Evolutionary conservation across 1,140 invertebrate species (phyloP), one percentile per base, ranked within the genome.

Genomic region (Drosophila parabipectinata): DNA sequence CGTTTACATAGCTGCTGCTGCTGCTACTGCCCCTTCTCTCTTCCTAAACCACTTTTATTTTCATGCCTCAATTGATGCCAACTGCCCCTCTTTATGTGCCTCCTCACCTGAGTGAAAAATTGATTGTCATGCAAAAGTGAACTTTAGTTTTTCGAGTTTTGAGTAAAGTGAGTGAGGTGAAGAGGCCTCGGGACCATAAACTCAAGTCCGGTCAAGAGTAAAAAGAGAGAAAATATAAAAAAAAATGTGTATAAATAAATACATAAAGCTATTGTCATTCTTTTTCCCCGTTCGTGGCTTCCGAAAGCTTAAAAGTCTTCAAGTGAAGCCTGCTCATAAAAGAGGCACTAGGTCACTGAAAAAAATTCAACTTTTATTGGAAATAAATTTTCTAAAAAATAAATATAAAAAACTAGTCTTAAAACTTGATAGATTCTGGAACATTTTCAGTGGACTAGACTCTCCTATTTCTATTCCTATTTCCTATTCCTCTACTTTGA

Each of bases 91-190:
- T 21, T 21, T 21, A 21, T 1, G 1, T 50, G 21, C 48, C 44
- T 59, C 47, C 44, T 34, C 44, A 26, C 34, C 67, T 41, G 53
- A 77, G 59, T 73, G 71, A 73, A 74, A 84, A 84, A 85, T 85
- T 83, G 80, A 84, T 84, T 84, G 80, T 84, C 80, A 84, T 84
- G 80, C 80, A 85, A 84, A 84, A 84, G 76, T 83, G 79, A 84
- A 84, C 79, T 83, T 83, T 66, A 72, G 76, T 77, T 79, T 77
- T 79, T 83, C 62, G 67, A 72, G 53, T 72, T 44, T 71, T 67
- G 67, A 81, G 67, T 62, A 45, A 59, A 83, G 69, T 69, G 63
- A 78, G 63, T 64, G 57, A 71, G 77, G 74, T 82, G 68, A 82
- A 82, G 79, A 83, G 79, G 66, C 66, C 32, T 6, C 5, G 26